phyloP scores from a whole-genome alignment of 2,113 vertebrate genomes.

The Pomatorhinus ruficollis region DNA sequence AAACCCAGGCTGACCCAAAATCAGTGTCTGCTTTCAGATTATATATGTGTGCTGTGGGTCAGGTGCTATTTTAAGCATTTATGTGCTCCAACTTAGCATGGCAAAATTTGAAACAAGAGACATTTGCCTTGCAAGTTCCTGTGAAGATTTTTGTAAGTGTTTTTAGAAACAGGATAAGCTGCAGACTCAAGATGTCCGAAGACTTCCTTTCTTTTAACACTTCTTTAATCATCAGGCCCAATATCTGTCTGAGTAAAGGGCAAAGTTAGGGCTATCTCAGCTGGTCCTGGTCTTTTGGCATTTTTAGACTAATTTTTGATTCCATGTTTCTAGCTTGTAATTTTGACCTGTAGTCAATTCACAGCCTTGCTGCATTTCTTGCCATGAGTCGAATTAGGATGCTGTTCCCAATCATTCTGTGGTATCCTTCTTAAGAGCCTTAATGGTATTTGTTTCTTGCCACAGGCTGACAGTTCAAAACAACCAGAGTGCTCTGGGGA shows the following conservation, averaged over 20 bases:
- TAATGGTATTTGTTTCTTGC: background rate
- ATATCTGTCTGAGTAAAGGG: background rate
- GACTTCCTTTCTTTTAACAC: background rate
- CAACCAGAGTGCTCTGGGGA: background rate
- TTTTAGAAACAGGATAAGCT: background rate
- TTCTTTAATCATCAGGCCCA: background rate
- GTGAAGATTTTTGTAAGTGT: background rate
- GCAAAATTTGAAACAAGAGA: background rate
- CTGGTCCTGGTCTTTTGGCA: background rate
- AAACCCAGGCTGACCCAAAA: background rate
- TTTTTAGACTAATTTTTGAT: background rate
- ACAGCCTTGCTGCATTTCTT: background rate
- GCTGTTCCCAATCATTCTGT: background rate
- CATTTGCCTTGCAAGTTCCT: background rate
- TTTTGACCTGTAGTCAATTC: background rate
- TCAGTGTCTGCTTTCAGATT: background rate
- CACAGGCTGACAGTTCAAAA: background rate
- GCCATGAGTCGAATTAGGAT: background rate
- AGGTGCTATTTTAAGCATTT: background rate
- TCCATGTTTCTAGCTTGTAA: background rate
- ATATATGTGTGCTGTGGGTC: background rate
- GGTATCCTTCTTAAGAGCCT: background rate
- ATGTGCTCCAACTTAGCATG: background rate
- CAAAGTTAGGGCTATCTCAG: background rate
- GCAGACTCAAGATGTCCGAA: background rate